A percentile compares a stretch with the other conserved stretches of the same genome.
Conservation (phyloP, 2,797 vertebrate species). For the Scarus forsteni region DNA sequence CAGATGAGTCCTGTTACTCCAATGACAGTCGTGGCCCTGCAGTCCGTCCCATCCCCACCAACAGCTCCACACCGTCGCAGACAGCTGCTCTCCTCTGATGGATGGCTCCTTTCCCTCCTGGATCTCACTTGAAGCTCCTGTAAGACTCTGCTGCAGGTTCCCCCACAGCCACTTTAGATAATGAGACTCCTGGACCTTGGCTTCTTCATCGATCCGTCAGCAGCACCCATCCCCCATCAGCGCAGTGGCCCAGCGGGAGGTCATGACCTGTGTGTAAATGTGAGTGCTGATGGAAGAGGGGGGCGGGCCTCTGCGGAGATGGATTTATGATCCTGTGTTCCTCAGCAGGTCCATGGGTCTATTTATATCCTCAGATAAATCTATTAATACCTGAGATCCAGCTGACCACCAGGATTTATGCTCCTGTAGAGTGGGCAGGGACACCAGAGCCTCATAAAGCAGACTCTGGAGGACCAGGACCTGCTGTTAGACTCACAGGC, state of each 20-base stretch:
- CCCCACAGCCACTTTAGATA: constrained; percentile 69
- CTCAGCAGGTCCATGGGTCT: constrained; percentile 27
- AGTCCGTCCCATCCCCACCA: constrained; percentile 3
- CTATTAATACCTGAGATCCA: constrained; percentile 32
- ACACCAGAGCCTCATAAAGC: too few species aligned
- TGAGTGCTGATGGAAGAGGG: constrained; percentile 16
- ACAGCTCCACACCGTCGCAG: too few species aligned
- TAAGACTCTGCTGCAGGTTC: constrained; percentile 38
- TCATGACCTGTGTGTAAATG: constrained; percentile 52
- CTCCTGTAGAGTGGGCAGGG: constrained; percentile 6
- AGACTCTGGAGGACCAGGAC: too few species aligned
- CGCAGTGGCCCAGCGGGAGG: constrained; percentile 26
- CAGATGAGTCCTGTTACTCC: too few species aligned
- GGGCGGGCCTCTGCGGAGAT: not conserved
- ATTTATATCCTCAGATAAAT: constrained; percentile 48
- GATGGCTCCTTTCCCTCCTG: not conserved
- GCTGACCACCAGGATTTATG: constrained; percentile 1
- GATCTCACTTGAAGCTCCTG: constrained; percentile 47
- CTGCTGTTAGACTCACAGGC: too few species aligned
- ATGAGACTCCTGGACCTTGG: constrained; percentile 53
- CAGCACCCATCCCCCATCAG: constrained; percentile 15
- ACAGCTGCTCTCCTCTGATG: constrained; percentile 43
- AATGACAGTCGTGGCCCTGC: too few species aligned
- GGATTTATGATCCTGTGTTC: constrained; percentile 63
- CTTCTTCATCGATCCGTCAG: constrained; percentile 49